Conservation (phyloP, 2,113 vertebrate species). For the Dissostichus mawsoni region DNA sequence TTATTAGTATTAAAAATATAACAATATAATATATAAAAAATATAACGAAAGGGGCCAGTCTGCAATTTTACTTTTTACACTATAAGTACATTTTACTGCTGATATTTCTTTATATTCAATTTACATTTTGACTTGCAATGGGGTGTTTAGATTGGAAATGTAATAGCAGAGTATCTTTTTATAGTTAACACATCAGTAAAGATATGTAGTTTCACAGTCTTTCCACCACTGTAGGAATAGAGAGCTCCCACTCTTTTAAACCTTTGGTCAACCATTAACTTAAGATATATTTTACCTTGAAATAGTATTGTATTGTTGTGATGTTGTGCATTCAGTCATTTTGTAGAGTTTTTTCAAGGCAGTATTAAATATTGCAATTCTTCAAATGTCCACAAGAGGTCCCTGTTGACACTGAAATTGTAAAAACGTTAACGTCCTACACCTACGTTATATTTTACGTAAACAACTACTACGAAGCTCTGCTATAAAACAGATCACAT, state of each 20-base stretch:
- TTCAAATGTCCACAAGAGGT: conserved; percentile 24
- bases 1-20: not conserved
- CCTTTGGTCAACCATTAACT: not conserved
- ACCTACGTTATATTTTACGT: too few species aligned
- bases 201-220: not conserved
- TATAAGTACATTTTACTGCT: not conserved
- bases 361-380: not conserved
- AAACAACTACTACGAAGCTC: too few species aligned
- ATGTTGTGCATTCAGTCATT: not conserved
- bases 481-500: not conserved
- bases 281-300: not conserved
- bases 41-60: not conserved
- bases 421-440: too few species aligned
- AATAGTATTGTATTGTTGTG: not conserved
- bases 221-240: too few species aligned
- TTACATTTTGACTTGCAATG: not conserved
- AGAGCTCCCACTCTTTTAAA: not conserved
- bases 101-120: not conserved
- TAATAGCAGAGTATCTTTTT: too few species aligned
- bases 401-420: conserved; percentile 56
- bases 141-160: not conserved
- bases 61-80: not conserved
- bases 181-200: not conserved
- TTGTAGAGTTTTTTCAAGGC: not conserved
- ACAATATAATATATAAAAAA: not conserved